Percentiles rank a stretch among this genome's conserved stretches.
phyloP scores from a whole-genome alignment of 1,140 invertebrate genomes.

The Drosophila mauritiana region DNA sequence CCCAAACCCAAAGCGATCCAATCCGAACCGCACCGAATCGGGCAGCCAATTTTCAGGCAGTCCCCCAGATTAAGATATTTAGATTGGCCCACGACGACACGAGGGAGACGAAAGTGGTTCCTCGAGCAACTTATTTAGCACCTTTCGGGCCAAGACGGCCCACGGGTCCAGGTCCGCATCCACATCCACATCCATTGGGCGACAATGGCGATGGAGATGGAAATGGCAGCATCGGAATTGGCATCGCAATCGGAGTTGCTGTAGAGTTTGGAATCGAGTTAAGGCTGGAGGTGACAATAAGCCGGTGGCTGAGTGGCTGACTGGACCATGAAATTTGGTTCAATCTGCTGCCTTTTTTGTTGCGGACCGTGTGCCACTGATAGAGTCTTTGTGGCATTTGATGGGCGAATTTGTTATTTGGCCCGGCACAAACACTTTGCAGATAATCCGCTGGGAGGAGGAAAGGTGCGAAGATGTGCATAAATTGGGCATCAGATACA shows the following conservation, averaged over 20 bases:
- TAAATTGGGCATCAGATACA: constrained; percentile 57
- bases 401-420: constrained; percentile 85
- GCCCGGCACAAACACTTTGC: constrained; percentile 61
- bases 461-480: constrained; percentile 58
- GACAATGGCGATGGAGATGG: constrained; percentile 50
- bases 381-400: constrained; percentile 82
- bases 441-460: constrained; percentile 41
- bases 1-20: constrained; percentile 1
- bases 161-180: constrained; percentile 31
- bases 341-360: constrained; percentile 79
- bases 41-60: constrained; percentile 65
- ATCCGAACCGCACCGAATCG: constrained; percentile 28
- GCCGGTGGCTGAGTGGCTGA: constrained; percentile 47
- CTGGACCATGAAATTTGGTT: constrained; percentile 69
- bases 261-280: constrained; percentile 21
- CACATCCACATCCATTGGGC: constrained; percentile 3
- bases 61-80: constrained; percentile 82
- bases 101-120: constrained; percentile 22
- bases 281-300: constrained; percentile 77
- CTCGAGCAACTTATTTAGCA: constrained; percentile 66
- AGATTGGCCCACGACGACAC: constrained; percentile 72
- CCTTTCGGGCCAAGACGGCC: constrained; percentile 42
- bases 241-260: constrained; percentile 25
- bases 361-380: constrained; percentile 47
- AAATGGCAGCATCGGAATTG: constrained; percentile 33